Conservation (phyloP, 2,888 invertebrate species). For the Hofmannophila pseudospretella region DNA sequence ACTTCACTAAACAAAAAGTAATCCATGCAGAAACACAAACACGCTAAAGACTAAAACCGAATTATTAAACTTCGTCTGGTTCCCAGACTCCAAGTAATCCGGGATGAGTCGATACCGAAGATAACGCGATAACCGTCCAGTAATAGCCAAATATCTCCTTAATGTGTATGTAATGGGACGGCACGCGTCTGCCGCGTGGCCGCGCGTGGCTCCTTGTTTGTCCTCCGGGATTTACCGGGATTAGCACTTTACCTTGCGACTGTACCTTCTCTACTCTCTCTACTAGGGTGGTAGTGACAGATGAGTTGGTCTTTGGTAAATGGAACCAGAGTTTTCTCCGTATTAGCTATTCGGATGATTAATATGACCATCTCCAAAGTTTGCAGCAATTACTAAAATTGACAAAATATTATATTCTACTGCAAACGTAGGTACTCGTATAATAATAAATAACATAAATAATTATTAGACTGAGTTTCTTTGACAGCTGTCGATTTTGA, state of each 20-base stretch:
- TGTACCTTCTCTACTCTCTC: conserved; percentile 22
- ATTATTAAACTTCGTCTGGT: conserved; percentile 12
- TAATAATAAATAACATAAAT: too few relatives aligned
- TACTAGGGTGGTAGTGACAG: too few relatives aligned
- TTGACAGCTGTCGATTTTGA: too few relatives aligned
- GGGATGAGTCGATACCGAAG: conserved; percentile 48
- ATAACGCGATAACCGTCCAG: conserved; percentile 65
- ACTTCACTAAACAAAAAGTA: too few relatives aligned
- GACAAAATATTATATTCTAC: background rate
- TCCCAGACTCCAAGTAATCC: conserved; percentile 56
- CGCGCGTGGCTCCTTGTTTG: conserved; percentile 44
- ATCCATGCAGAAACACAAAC: too few relatives aligned
- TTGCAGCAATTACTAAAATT: conserved; percentile 11
- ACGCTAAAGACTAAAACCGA: too few relatives aligned
- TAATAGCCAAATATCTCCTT: conserved; percentile 65
- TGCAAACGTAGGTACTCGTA: too few relatives aligned
- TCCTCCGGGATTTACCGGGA: conserved; percentile 51
- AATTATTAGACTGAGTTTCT: too few relatives aligned
- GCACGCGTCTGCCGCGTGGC: conserved; percentile 54
- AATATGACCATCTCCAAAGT: too few relatives aligned
- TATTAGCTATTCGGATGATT: too few relatives aligned
- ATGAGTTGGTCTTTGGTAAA: too few relatives aligned
- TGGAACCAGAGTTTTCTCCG: too few relatives aligned
- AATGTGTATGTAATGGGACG: conserved; percentile 61
- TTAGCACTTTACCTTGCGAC: conserved; percentile 63